These are phyloP conservation scores for Hydrophis major DNA, from an alignment of 2,797 vertebrate genomes.

Conservation along the genomic window DNA sequence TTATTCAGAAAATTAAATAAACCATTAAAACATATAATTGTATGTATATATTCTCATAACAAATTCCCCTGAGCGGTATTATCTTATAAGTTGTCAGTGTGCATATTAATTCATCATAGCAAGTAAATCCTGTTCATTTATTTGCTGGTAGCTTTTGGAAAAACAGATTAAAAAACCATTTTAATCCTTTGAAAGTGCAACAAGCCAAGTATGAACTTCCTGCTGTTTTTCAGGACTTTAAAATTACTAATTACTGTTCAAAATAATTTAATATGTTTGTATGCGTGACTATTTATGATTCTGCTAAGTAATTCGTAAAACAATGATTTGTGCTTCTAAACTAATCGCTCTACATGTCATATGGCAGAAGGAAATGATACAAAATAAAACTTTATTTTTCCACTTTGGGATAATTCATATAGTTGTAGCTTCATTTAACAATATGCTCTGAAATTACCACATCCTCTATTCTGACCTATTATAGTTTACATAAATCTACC, in stretches of 20 bases:
- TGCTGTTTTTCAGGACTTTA: conserved; percentile 71
- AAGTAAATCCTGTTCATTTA: conserved; percentile 73
- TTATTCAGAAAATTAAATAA: conserved; percentile 79
- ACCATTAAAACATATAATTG: conserved; percentile 88
- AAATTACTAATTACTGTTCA: conserved; percentile 74
- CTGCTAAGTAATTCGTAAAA: conserved; percentile 61
- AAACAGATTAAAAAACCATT: conserved; percentile 70
- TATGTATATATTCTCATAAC: conserved; percentile 81
- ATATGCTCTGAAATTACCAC: not conserved
- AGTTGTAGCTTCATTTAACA: not conserved
- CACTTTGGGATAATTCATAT: not conserved
- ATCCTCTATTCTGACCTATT: not conserved
- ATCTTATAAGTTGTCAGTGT: conserved; percentile 73
- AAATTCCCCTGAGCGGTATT: conserved; percentile 74
- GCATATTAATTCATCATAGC: conserved; percentile 82
- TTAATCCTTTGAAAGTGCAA: conserved; percentile 65
- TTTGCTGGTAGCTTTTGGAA: conserved; percentile 71
- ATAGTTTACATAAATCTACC: not conserved
- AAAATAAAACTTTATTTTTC: not conserved
- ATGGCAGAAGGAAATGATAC: not conserved
- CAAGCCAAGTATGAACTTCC: conserved; percentile 70
- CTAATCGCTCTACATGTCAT: conserved; percentile 41
- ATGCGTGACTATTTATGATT: conserved; percentile 77
- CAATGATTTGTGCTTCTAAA: conserved; percentile 52
- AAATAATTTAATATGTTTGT: conserved; percentile 75